Evolutionary conservation across 2,113 vertebrate species (phyloP).

Genomic region (Barbus barbus): DNA sequence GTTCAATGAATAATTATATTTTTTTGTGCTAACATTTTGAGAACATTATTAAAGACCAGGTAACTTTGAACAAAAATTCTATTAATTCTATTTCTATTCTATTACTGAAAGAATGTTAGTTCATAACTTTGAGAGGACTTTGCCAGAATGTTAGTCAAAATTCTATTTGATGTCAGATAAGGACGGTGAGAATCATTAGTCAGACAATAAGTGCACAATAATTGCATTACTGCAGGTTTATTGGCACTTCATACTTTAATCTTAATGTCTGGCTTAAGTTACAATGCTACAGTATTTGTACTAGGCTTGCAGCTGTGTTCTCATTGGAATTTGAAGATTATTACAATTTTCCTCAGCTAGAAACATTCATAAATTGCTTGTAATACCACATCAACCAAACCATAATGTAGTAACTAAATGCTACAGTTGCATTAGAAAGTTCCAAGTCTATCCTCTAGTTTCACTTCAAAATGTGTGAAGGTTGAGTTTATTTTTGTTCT

Average conservation of each 20-base stretch:
- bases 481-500: constrained; percentile 14
- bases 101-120: too few species aligned
- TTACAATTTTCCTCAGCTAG: not conserved
- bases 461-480: not conserved
- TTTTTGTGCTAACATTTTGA: not conserved
- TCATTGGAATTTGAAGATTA: not conserved
- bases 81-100: too few species aligned
- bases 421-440: not conserved
- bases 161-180: constrained; percentile 19
- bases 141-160: not conserved
- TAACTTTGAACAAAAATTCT: not conserved
- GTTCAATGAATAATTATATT: not conserved
- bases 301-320: not conserved
- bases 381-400: not conserved
- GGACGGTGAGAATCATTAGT: not conserved
- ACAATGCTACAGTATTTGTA: not conserved
- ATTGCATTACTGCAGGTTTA: not conserved
- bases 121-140: too few species aligned
- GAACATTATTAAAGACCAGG: not conserved
- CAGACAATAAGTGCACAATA: not conserved
- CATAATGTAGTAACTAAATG: not conserved
- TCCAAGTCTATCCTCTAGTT: not conserved
- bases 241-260: not conserved
- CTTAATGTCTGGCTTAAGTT: not conserved
- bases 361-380: not conserved